These are phyloP conservation scores for Tenthredo distinguenda DNA, from an alignment of 2,888 invertebrate species.

Conservation along the genomic window DNA sequence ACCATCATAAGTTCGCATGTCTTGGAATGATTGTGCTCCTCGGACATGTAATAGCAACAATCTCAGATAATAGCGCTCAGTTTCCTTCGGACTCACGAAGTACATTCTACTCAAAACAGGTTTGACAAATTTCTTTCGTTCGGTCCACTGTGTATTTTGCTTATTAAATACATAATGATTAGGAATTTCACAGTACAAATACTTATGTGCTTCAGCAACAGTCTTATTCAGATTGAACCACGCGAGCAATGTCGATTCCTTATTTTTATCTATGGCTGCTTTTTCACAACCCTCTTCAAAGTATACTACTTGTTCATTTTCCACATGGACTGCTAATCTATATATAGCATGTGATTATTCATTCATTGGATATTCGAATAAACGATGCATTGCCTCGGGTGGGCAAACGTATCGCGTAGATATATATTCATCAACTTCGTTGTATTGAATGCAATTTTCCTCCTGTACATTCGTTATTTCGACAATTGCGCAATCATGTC, in stretches of 20 bases:
- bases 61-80: constrained; percentile 52
- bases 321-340: not conserved
- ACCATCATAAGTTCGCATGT: constrained; percentile 44
- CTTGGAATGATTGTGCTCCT: constrained; percentile 39
- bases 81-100: constrained; percentile 46
- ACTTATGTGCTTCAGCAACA: not conserved
- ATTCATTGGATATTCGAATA: too few relatives aligned
- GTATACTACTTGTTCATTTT: not conserved
- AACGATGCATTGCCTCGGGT: constrained; percentile 71
- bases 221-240: not conserved
- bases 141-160: not conserved
- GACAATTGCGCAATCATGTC: constrained; percentile 53
- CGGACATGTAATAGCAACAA: constrained; percentile 53
- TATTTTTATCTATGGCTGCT: not conserved
- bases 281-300: constrained; percentile 1
- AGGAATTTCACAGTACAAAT: not conserved
- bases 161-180: not conserved
- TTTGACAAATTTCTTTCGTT: not conserved
- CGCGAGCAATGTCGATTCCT: not conserved
- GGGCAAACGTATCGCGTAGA: constrained; percentile 70
- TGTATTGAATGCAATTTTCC: constrained; percentile 40
- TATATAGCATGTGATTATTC: constrained; percentile 52
- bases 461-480: not conserved
- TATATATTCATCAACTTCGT: constrained; percentile 69
- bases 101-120: constrained; percentile 1